Percentiles rank a stretch among this genome's conserved stretches.
phyloP scores from a whole-genome alignment of 2,797 vertebrate species.

The Melanitta fusca region DNA sequence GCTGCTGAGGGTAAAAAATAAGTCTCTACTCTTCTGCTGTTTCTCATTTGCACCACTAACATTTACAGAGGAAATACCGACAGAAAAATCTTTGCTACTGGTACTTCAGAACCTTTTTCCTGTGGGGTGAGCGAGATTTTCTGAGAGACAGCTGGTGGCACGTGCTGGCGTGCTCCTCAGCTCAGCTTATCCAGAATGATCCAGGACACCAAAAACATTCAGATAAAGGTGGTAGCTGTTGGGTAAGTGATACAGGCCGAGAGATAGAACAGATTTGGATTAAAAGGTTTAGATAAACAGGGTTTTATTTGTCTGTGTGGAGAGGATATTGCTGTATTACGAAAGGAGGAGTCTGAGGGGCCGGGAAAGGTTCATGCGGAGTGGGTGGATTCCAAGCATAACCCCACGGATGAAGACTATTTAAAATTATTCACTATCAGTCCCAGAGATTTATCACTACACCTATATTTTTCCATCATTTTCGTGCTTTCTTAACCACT shows the following conservation, averaged over 20 bases:
- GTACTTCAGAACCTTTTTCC: not conserved
- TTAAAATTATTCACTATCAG: slow-evolving; percentile 37
- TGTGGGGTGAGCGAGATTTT: rapidly evolving
- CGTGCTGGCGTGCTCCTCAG: not conserved
- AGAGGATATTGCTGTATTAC: not conserved
- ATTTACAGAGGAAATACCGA: not conserved
- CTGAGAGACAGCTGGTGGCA: not conserved
- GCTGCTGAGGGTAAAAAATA: not conserved
- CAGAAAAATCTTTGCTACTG: not conserved
- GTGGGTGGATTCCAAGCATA: slow-evolving; percentile 1
- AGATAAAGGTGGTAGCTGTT: not conserved
- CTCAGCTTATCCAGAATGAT: not conserved
- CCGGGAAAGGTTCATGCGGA: not conserved
- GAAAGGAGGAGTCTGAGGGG: not conserved
- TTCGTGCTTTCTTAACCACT: slow-evolving; percentile 34
- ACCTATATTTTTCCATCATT: slow-evolving; percentile 42
- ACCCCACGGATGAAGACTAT: not conserved
- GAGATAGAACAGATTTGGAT: not conserved
- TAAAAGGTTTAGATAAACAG: slow-evolving; percentile 21
- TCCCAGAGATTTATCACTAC: slow-evolving; percentile 16
- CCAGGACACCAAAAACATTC: not conserved
- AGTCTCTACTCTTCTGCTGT: not conserved
- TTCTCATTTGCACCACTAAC: not conserved
- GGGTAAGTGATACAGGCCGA: not conserved
- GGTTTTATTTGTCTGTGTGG: not conserved